Percentiles rank a stretch among this genome's conserved stretches.
phyloP scores from a whole-genome alignment of 2,113 vertebrate species.

The Gobiocypris rarus region DNA sequence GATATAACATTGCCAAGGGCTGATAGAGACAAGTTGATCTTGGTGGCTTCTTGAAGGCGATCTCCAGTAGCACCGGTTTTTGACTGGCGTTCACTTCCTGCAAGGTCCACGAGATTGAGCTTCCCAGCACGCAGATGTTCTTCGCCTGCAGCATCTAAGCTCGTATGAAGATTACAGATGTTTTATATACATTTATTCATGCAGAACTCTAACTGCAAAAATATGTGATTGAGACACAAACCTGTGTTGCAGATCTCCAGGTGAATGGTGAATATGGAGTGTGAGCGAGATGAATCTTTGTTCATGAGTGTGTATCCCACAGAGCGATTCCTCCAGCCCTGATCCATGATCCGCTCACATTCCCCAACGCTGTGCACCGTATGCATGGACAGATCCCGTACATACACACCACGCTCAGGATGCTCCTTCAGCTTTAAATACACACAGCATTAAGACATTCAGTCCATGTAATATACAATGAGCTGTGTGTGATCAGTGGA shows the following conservation, averaged over 20 bases:
- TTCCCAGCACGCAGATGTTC: slow-evolving; percentile 86
- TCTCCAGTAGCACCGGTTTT: slow-evolving; percentile 87
- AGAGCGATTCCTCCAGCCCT: slow-evolving; percentile 85
- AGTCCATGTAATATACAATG: neutral
- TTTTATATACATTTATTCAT: neutral
- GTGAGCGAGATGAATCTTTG: slow-evolving; percentile 88
- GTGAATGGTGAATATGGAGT: slow-evolving; percentile 88
- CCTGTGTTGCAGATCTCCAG: slow-evolving; percentile 84
- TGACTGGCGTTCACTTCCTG: slow-evolving; percentile 89
- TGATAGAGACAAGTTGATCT: slow-evolving; percentile 90
- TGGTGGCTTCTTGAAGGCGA: slow-evolving; percentile 86
- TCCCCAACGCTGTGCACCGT: slow-evolving; percentile 80
- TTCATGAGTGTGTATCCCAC: slow-evolving; percentile 88
- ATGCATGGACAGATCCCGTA: slow-evolving; percentile 86
- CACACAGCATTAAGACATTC: slow-evolving; percentile 45
- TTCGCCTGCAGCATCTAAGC: slow-evolving; percentile 78
- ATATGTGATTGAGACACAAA: slow-evolving; percentile 54
- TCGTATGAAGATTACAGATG: neutral
- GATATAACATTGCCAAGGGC: slow-evolving; percentile 90
- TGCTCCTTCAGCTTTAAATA: slow-evolving; percentile 88
- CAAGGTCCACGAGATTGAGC: slow-evolving; percentile 89
- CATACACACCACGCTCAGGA: slow-evolving; percentile 81
- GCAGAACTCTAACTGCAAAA: neutral
- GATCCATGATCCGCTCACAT: slow-evolving; percentile 84
- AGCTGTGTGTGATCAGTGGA: neutral